These are phyloP conservation scores for Brenthis daphne DNA, from an alignment of 2,888 invertebrate species.

Conservation along the genomic window DNA sequence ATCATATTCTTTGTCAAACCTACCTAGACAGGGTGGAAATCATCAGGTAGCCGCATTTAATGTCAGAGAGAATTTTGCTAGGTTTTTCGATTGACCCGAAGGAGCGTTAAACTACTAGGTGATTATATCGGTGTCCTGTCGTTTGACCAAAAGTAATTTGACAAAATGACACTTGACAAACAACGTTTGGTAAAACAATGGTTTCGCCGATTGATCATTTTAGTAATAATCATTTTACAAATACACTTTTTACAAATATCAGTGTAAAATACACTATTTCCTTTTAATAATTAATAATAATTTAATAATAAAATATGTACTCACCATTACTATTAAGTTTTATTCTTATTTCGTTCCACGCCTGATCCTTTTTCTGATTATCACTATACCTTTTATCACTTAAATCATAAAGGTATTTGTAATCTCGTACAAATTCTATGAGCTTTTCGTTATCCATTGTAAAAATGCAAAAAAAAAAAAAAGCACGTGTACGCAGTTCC, in stretches of 20 bases:
- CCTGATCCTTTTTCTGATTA: conserved; percentile 19
- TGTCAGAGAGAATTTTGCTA: conserved; percentile 15
- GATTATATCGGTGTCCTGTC: conserved; percentile 8
- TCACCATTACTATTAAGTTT: conserved; percentile 17
- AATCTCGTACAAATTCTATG: conserved; percentile 17
- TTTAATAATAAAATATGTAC: conserved; percentile 12
- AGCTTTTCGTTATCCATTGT: conserved; percentile 14
- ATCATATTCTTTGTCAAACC: conserved; percentile 1
- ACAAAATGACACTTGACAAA: conserved; percentile 2
- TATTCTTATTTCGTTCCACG: conserved; percentile 19
- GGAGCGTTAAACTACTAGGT: conserved; percentile 11
- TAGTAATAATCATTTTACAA: conserved; percentile 5
- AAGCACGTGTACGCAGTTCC: no score
- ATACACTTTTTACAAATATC: neutral
- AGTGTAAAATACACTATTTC: conserved; percentile 7
- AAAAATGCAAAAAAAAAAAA: neutral
- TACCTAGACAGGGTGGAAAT: conserved; percentile 12
- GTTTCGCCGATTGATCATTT: conserved; percentile 3
- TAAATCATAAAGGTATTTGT: conserved; percentile 16
- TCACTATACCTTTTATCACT: conserved; percentile 19
- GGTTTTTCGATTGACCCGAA: conserved; percentile 12
- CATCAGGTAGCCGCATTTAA: conserved; percentile 7
- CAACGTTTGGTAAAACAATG: conserved; percentile 4
- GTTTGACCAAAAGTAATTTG: conserved; percentile 10
- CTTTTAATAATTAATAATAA: no score